Evolutionary conservation across 2,113 vertebrate species (phyloP).

Genomic region (Grammomys dolichurus): DNA sequence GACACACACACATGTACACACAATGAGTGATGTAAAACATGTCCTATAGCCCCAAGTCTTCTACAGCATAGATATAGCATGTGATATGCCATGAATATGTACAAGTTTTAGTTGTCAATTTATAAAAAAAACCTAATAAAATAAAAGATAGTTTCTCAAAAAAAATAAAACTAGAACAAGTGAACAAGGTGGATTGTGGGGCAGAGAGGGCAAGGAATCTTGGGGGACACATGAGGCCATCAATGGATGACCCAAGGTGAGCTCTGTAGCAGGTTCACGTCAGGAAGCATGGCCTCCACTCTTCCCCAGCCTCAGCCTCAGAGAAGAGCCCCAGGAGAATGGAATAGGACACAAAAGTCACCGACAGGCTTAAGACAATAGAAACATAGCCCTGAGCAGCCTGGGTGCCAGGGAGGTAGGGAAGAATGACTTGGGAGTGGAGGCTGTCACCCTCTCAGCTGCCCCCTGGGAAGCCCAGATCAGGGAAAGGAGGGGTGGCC

Average conservation of each 20-base stretch:
- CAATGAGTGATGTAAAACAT: neutral
- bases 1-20: neutral
- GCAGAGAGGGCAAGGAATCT: no score
- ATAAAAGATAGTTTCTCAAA: neutral
- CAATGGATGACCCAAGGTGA: fast-evolving
- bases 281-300: no score
- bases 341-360: neutral
- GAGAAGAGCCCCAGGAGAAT: neutral
- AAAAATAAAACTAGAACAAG: neutral
- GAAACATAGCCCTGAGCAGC: neutral
- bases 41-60: neutral
- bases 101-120: neutral
- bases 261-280: neutral
- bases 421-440: neutral
- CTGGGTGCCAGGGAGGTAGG: fast-evolving
- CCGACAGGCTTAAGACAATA: fast-evolving
- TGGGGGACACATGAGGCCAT: no score
- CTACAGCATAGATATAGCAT: neutral
- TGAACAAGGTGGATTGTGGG: neutral
- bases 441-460: fast-evolving
- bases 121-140: neutral
- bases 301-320: neutral
- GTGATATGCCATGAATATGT: neutral
- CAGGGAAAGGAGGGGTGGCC: neutral
- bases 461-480: conserved; percentile 25